Evolutionary conservation across 2,888 invertebrate genomes (phyloP).

Genomic region (Hecatera dysodea): DNA sequence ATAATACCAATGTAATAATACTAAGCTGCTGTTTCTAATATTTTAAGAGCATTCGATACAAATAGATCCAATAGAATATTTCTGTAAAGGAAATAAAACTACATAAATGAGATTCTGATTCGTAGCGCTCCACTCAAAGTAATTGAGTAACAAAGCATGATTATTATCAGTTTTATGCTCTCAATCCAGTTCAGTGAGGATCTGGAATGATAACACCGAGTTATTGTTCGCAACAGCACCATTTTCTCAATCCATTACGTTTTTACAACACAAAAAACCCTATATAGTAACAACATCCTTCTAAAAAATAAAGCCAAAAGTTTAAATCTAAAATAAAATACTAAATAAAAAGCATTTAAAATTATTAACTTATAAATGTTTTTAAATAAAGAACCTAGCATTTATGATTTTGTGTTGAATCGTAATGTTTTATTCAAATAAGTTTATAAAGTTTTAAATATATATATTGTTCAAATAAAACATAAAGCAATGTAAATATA

Average conservation of each 20-base stretch:
- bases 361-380: slow-evolving; percentile 16
- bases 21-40: background rate
- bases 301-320: slow-evolving; percentile 30
- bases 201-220: slow-evolving; percentile 28
- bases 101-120: background rate
- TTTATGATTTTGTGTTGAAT: slow-evolving; percentile 55
- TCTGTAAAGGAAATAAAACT: slow-evolving; percentile 15
- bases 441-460: slow-evolving; percentile 27
- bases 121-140: slow-evolving; percentile 28
- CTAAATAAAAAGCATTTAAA: slow-evolving; percentile 49
- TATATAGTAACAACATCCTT: slow-evolving; percentile 7
- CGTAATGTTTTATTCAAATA: slow-evolving; percentile 48
- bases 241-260: slow-evolving; percentile 33
- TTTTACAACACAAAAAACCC: slow-evolving; percentile 15
- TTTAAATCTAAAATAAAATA: slow-evolving; percentile 9
- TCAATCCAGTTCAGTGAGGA: slow-evolving; percentile 30
- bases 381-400: slow-evolving; percentile 48
- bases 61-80: slow-evolving; percentile 6
- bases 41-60: background rate
- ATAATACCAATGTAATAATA: too few species aligned
- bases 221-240: slow-evolving; percentile 20
- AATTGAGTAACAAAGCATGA: slow-evolving; percentile 42
- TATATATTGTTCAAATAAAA: slow-evolving; percentile 34
- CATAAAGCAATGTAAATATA: slow-evolving; percentile 49
- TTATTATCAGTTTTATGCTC: slow-evolving; percentile 50